Conservation (phyloP, 1,140 invertebrate species). For the Vollenhovia emeryi region DNA sequence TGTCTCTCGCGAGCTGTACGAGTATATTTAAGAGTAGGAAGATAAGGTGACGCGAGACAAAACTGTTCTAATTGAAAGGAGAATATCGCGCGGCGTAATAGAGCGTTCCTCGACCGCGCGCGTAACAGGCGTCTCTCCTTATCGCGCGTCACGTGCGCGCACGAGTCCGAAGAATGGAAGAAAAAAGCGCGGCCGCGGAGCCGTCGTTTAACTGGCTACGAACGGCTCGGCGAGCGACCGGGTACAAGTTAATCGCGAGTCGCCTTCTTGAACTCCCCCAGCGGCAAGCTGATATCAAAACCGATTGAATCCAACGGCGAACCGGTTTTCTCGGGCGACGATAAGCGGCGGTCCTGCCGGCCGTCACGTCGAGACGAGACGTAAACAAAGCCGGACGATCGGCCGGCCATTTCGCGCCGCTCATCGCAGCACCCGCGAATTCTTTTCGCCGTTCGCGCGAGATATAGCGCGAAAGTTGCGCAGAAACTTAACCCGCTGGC, state of each 20-base stretch:
- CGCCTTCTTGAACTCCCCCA: slow-evolving; percentile 79
- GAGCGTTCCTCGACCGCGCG: slow-evolving; percentile 21
- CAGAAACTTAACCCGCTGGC: slow-evolving; percentile 23
- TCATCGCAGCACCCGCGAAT: slow-evolving; percentile 16
- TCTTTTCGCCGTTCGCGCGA: slow-evolving; percentile 40
- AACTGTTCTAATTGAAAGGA: slow-evolving; percentile 48
- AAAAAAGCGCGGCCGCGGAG: slow-evolving; percentile 1
- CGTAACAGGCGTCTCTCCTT: slow-evolving; percentile 19
- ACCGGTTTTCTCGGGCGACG: slow-evolving; percentile 76
- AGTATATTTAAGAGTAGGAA: background rate
- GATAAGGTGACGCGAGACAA: background rate
- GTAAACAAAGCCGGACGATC: slow-evolving; percentile 76
- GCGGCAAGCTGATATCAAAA: slow-evolving; percentile 77
- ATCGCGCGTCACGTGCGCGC: slow-evolving; percentile 61
- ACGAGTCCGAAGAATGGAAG: slow-evolving; percentile 29
- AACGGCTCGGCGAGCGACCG: slow-evolving; percentile 48
- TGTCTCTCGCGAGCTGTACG: background rate
- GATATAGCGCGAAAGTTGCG: slow-evolving; percentile 8
- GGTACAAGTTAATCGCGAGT: slow-evolving; percentile 69
- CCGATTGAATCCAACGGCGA: slow-evolving; percentile 78
- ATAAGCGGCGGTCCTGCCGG: slow-evolving; percentile 66
- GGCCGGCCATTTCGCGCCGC: slow-evolving; percentile 10
- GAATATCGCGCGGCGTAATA: slow-evolving; percentile 55
- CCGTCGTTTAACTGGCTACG: slow-evolving; percentile 61
- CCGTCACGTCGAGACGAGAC: slow-evolving; percentile 66